Percentiles rank a stretch among this genome's conserved stretches.
phyloP scores from a whole-genome alignment of 2,888 invertebrate genomes.

The Eulithis testata region DNA sequence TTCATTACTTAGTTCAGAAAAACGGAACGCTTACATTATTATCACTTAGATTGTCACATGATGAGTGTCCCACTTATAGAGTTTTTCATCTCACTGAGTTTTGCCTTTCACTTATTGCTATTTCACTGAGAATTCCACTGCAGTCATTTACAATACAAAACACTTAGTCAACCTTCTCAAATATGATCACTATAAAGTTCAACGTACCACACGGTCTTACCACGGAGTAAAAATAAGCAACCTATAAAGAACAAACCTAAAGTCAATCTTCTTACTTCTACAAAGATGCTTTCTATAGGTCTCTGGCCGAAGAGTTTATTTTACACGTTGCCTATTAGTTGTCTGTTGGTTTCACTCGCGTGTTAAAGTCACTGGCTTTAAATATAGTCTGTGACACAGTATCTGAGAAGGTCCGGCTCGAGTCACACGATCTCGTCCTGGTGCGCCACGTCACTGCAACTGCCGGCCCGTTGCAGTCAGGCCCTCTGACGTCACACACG shows the following conservation, averaged over 20 bases:
- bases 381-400: slow-evolving; percentile 72
- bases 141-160: slow-evolving; percentile 16
- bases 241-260: background rate
- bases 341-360: background rate
- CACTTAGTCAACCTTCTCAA: slow-evolving; percentile 32
- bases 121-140: slow-evolving; percentile 28
- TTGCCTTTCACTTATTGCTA: slow-evolving; percentile 14
- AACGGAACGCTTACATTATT: slow-evolving; percentile 2
- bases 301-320: background rate
- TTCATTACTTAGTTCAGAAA: slow-evolving; percentile 4
- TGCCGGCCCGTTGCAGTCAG: slow-evolving; percentile 83
- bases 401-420: slow-evolving; percentile 82
- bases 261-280: background rate
- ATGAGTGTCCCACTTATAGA: slow-evolving; percentile 3
- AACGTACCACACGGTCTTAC: slow-evolving; percentile 9
- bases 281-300: too few species aligned
- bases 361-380: slow-evolving; percentile 27
- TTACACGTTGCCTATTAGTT: slow-evolving; percentile 11
- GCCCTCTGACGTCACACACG: slow-evolving; percentile 91
- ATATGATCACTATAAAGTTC: slow-evolving; percentile 27
- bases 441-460: slow-evolving; percentile 80
- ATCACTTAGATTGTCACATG: slow-evolving; percentile 10
- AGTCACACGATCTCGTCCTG: slow-evolving; percentile 83
- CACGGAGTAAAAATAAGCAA: slow-evolving; percentile 16
- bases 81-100: slow-evolving; percentile 13